These are phyloP conservation scores for Xiphydria camelus DNA, from an alignment of 2,888 invertebrate genomes.

Conservation along the genomic window DNA sequence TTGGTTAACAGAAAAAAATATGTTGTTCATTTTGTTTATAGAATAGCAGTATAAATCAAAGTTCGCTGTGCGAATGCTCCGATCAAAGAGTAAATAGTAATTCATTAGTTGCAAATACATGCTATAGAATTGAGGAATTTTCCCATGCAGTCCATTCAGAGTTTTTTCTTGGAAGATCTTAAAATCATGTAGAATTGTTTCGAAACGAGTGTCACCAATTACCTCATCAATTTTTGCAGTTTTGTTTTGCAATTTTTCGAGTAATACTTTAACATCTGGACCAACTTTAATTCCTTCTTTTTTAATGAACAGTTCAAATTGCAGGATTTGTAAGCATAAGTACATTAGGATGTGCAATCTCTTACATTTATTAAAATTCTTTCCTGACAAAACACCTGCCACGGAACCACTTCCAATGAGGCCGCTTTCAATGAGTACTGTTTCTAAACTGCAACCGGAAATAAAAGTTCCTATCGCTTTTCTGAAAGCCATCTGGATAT, in stretches of 20 bases:
- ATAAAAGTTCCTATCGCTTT: slow-evolving; percentile 23
- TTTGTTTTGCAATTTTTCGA: no score
- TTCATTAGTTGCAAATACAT: no score
- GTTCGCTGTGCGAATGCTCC: no score
- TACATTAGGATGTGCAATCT: slow-evolving; percentile 14
- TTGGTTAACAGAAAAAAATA: no score
- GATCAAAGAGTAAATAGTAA: no score
- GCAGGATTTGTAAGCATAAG: slow-evolving; percentile 10
- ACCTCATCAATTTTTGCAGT: slow-evolving; percentile 10
- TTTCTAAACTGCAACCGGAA: slow-evolving; percentile 10
- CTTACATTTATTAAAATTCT: slow-evolving; percentile 14
- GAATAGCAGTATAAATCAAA: no score
- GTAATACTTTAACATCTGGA: no score
- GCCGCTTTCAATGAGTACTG: slow-evolving; percentile 10
- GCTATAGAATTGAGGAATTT: no score
- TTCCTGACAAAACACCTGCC: slow-evolving; percentile 7
- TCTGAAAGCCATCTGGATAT: slow-evolving; percentile 18
- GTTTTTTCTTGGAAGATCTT: slow-evolving; percentile 18
- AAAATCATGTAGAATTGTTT: slow-evolving; percentile 23
- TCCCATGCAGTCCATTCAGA: no score
- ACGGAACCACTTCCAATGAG: slow-evolving; percentile 14
- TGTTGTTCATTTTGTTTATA: no score
- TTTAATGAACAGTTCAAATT: slow-evolving; percentile 7
- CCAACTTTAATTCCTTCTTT: no score
- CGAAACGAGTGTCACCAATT: slow-evolving; percentile 16